Evolutionary conservation across 2,113 vertebrate genomes (phyloP).

Genomic region (Nyctereutes procyonoides): DNA sequence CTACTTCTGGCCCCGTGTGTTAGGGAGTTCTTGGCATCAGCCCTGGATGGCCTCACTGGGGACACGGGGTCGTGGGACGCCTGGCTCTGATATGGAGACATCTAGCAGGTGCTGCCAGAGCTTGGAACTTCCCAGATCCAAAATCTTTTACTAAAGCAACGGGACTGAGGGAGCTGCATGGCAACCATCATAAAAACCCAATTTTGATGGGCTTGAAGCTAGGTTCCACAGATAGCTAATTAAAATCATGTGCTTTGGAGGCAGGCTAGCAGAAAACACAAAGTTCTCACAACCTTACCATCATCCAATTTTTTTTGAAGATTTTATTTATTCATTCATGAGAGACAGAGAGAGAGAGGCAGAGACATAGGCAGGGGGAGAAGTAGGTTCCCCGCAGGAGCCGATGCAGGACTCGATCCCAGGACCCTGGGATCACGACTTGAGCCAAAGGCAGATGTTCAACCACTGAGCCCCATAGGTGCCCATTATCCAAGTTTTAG

Average conservation of each 20-base stretch:
- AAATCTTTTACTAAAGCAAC: neutral
- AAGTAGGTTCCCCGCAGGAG: too few relatives aligned
- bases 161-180: neutral
- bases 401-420: too few relatives aligned
- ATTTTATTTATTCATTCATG: too few relatives aligned
- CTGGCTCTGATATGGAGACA: neutral
- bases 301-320: neutral
- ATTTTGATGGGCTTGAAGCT: neutral
- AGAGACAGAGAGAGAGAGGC: too few relatives aligned
- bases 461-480: too few relatives aligned
- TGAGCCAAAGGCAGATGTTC: too few relatives aligned
- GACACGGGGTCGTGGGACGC: accelerated
- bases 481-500: neutral
- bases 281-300: neutral
- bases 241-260: neutral
- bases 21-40: neutral
- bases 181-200: neutral
- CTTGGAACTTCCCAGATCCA: neutral
- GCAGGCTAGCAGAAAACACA: neutral
- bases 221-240: neutral
- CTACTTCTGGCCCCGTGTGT: neutral
- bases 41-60: neutral
- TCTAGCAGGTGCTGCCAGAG: neutral
- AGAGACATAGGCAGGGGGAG: too few relatives aligned
- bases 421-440: too few relatives aligned